phyloP scores from a whole-genome alignment of 2,888 invertebrate genomes.

The Campoletis raptor region DNA sequence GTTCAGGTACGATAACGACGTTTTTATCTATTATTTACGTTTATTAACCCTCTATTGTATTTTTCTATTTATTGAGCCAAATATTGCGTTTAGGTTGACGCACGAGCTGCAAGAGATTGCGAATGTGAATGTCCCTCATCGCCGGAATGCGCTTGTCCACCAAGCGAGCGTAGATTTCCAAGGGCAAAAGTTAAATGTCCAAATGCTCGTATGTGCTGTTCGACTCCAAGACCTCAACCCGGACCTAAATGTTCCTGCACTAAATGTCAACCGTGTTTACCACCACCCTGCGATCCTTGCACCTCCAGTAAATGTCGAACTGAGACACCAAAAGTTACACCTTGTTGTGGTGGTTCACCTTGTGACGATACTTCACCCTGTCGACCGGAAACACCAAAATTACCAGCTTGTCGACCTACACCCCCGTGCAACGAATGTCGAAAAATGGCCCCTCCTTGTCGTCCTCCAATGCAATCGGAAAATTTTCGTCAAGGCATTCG shows the following conservation, averaged over 20 bases:
- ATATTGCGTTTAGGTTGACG: slow-evolving; percentile 67
- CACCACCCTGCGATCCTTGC: slow-evolving; percentile 73
- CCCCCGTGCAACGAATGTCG: slow-evolving; percentile 64
- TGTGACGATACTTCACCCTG: slow-evolving; percentile 66
- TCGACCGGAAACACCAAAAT: slow-evolving; percentile 51
- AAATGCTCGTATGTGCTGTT: slow-evolving; percentile 73
- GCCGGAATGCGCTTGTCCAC: slow-evolving; percentile 77
- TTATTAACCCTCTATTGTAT: no score
- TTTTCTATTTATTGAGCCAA: neutral
- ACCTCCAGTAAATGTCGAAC: slow-evolving; percentile 70
- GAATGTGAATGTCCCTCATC: slow-evolving; percentile 76
- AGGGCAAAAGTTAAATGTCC: slow-evolving; percentile 72
- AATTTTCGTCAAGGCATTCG: slow-evolving; percentile 19
- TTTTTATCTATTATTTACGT: neutral
- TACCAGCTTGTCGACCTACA: slow-evolving; percentile 50
- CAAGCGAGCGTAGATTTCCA: slow-evolving; percentile 76
- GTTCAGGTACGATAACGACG: slow-evolving; percentile 60
- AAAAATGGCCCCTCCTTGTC: slow-evolving; percentile 59
- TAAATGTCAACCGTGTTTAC: slow-evolving; percentile 71
- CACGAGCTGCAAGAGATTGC: slow-evolving; percentile 73
- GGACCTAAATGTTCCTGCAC: slow-evolving; percentile 73
- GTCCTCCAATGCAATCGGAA: neutral
- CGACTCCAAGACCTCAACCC: slow-evolving; percentile 70
- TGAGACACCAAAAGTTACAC: slow-evolving; percentile 39
- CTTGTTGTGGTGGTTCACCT: slow-evolving; percentile 60